phyloP scores from a whole-genome alignment of 2,888 invertebrate genomes.

The Pammene fasciana region DNA sequence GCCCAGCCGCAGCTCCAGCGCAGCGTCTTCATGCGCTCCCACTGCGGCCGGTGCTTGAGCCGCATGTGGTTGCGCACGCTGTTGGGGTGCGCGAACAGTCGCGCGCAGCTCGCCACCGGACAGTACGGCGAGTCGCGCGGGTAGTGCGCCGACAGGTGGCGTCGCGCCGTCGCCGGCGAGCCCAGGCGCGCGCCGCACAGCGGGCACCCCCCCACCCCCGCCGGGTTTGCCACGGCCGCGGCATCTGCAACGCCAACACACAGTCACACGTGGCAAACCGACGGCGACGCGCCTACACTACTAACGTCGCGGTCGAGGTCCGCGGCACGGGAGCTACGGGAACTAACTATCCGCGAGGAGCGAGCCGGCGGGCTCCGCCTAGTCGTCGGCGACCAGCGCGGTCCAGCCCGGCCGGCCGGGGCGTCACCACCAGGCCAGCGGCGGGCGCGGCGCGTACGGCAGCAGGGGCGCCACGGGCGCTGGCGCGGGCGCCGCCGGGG shows the following conservation, averaged over 20 bases:
- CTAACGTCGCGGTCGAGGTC: no score
- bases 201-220: conserved; percentile 81
- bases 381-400: conserved; percentile 55
- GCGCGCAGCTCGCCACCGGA: conserved; percentile 89
- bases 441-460: conserved; percentile 41
- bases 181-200: conserved; percentile 88
- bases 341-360: no score
- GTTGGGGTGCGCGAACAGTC: conserved; percentile 91
- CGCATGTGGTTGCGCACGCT: conserved; percentile 95
- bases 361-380: conserved; percentile 53
- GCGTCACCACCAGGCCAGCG: conserved; percentile 45
- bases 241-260: conserved; percentile 86
- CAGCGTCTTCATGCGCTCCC: conserved; percentile 92
- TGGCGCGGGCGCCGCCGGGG: conserved; percentile 37
- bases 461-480: conserved; percentile 45
- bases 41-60: conserved; percentile 90
- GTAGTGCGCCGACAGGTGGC: conserved; percentile 92
- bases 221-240: conserved; percentile 62
- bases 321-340: no score
- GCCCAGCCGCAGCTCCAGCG: conserved; percentile 87
- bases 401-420: conserved; percentile 42
- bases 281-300: conserved; percentile 59
- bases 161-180: conserved; percentile 86
- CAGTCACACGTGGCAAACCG: conserved; percentile 65
- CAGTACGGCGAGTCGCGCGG: conserved; percentile 92